Evolutionary conservation across 2,113 vertebrate species (phyloP).

Genomic region (Zosterops lateralis): DNA sequence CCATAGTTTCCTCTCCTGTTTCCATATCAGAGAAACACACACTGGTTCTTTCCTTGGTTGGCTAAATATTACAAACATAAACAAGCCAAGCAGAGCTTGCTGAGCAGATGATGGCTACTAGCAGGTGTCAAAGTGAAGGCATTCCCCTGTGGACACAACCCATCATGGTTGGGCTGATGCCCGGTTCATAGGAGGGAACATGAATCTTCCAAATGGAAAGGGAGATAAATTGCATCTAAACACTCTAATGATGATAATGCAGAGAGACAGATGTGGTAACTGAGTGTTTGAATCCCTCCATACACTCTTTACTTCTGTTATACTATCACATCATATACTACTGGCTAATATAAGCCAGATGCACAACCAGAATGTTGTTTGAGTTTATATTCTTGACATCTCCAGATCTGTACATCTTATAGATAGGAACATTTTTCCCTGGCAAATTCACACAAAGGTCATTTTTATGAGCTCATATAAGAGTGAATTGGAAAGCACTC

Average conservation of each 20-base stretch:
- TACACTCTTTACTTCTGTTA: background rate
- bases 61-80: background rate
- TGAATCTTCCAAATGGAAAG: conserved; percentile 26
- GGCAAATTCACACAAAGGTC: background rate
- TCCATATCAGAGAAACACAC: background rate
- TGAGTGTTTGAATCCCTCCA: background rate
- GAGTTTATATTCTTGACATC: background rate
- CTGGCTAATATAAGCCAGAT: conserved; percentile 7
- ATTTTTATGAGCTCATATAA: background rate
- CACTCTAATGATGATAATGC: conserved; percentile 55
- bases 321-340: background rate
- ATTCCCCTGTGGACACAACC: background rate
- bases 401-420: background rate
- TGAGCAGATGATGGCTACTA: conserved; percentile 36
- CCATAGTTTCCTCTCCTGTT: background rate
- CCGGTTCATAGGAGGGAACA: conserved; percentile 4
- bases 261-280: conserved; percentile 51
- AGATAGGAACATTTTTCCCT: background rate
- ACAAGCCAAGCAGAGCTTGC: conserved; percentile 2
- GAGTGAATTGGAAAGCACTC: background rate
- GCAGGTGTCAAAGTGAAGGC: conserved; percentile 1
- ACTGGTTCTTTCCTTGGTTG: background rate
- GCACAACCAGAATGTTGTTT: background rate
- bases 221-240: conserved; percentile 52
- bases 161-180: conserved; percentile 2